phyloP scores from a whole-genome alignment of 2,113 vertebrate species.

The Nycticorax nycticorax region DNA sequence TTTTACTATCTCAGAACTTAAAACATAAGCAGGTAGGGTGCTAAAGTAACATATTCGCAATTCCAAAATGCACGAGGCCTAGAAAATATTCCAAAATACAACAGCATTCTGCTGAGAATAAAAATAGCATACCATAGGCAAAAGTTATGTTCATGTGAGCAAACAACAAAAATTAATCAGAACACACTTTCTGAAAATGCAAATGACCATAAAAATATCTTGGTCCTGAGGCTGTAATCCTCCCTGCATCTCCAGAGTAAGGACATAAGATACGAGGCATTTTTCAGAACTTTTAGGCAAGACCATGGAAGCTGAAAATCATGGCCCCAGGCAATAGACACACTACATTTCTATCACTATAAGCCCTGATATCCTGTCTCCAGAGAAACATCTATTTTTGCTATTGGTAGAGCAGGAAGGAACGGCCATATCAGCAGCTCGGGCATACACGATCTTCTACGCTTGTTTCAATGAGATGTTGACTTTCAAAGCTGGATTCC shows the following conservation, averaged over 20 bases:
- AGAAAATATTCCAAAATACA: background rate
- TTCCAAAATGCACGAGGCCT: background rate
- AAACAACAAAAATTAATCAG: background rate
- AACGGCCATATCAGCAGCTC: background rate
- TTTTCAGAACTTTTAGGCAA: conserved; percentile 23
- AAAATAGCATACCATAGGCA: background rate
- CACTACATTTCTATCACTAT: fast-evolving
- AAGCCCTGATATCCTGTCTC: background rate
- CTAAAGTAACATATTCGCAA: background rate
- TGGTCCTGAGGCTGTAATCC: background rate
- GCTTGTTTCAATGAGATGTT: background rate
- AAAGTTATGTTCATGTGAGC: background rate
- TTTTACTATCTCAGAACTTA: background rate
- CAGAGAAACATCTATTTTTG: background rate
- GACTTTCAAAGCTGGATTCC: background rate
- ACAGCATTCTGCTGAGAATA: background rate
- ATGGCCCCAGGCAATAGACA: background rate
- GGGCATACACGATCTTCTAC: background rate
- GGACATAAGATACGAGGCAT: background rate
- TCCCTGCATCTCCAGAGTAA: background rate
- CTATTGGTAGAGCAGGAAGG: background rate
- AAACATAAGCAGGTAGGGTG: background rate
- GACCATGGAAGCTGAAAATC: background rate
- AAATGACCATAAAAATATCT: background rate
- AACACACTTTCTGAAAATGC: background rate